Evolutionary conservation across 2,113 vertebrate genomes (phyloP).

Genomic region (Leucosticte australis): DNA sequence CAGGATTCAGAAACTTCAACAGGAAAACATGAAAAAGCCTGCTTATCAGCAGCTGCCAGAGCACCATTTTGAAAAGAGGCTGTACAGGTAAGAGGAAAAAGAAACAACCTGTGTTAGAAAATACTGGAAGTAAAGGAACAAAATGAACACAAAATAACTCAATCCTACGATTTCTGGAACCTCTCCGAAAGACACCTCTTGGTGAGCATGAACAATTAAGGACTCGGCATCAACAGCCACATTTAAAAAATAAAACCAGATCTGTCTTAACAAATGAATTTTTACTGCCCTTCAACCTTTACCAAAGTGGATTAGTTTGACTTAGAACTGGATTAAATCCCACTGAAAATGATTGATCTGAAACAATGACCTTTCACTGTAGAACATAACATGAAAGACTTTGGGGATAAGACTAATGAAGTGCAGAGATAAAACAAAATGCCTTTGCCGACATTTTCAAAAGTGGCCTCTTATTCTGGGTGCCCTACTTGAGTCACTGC

Average conservation of each 20-base stretch:
- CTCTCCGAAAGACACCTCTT: not conserved
- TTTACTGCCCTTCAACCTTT: conserved; percentile 18
- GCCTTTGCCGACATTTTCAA: not conserved
- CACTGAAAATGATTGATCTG: conserved; percentile 11
- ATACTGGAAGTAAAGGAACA: not conserved
- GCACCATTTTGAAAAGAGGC: not conserved
- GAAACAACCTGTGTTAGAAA: not conserved
- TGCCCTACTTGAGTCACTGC: not conserved
- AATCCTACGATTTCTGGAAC: not conserved
- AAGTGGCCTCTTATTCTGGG: not conserved
- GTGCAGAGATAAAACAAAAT: conserved; percentile 24
- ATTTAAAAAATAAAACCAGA: not conserved
- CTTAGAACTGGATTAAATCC: not conserved
- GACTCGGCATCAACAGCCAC: not conserved
- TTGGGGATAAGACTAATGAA: conserved; percentile 7
- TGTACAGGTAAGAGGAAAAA: not conserved
- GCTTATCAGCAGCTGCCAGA: not conserved
- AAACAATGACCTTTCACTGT: conserved; percentile 14
- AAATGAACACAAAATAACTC: too few relatives aligned
- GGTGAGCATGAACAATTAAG: not conserved
- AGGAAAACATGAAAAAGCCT: not conserved
- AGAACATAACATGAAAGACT: conserved; percentile 22
- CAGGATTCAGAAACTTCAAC: not conserved
- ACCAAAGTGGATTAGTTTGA: conserved; percentile 30
- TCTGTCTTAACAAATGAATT: not conserved